Evolutionary conservation across 1,140 invertebrate genomes (phyloP), one percentile per base, ranked within the genome.

Genomic region (Nixonia krombeini): DNA sequence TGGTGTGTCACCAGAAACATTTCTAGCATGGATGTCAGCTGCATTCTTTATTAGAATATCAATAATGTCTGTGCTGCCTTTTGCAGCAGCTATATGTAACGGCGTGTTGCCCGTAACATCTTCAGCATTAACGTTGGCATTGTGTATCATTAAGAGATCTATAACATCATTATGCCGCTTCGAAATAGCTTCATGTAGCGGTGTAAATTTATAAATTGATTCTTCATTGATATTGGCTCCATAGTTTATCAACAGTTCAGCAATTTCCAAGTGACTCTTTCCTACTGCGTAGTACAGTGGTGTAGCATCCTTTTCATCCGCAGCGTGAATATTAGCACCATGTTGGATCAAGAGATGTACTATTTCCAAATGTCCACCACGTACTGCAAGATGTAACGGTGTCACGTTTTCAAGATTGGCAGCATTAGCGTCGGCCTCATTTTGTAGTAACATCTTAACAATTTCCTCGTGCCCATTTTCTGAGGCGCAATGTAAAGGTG

Each of bases 341-440:
- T 58, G 1, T 42, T 64, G 18, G 5, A 69, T 6, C 2, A 72
- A 21, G 26, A 50, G 4, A 9, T 9, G 26, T 13, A 56, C 45
- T 35, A 56, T 51, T 15, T 70, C 10, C 9, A 57, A 18, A 21
- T 66, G 26, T 23, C 50, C 38, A 15, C 5, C 16, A 17, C 55
- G 26, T 5, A 41, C 35, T 10, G 66, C 65, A 13, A 49, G 37
- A 45, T 53, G 33, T 17, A 68, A 33, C 1, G 53, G 45, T 7
- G 55, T 56, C 7, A 21, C 1, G 6, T 13, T 29, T 9, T 45
- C 13, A 1, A n/a, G 7, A 45, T 31, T 45, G 2, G 12, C 7
- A 31, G 28, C 4, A 28, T 50, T 84, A 1, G 91, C 86, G 73
- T 92, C 89, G 28, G 90, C 91, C 1, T 46, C 33, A 10, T 63